Evolutionary conservation across 2,888 invertebrate species (phyloP), one percentile per base, ranked within the genome.

Genomic region (Agriopis aurantiaria): DNA sequence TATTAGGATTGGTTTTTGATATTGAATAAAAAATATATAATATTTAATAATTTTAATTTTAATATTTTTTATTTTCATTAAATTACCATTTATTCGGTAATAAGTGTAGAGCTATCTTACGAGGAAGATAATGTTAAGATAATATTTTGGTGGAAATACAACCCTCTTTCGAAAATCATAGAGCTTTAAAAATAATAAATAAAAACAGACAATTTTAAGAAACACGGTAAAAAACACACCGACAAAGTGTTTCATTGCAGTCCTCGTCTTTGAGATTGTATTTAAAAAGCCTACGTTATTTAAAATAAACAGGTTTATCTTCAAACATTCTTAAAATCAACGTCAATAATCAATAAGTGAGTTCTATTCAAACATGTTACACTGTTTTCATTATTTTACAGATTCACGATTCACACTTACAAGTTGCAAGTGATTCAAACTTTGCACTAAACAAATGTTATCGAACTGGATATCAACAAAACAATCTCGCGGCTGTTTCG

Each of bases 401-500:
- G 2, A 51, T 51, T 17, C 6, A 17, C 51, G 14, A 8, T 51
- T 9, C 8, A 51, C 14, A 12, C 0, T 9, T 51, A 51, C 17
- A n/a, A 8, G 45, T 1, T 23, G 60, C 33, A 61, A 41, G 33
- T 33, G 33, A 33, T 33, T 33, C 69, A 68, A 73, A 71, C 65
- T 65, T 55, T 51, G 69, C 60, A 74, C 75, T 71, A 41, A 77
- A 75, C 56, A 72, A 73, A 78, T 75, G 61, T 43, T 69, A 79
- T 81, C 78, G 76, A 55, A 67, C 55, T 60, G 51, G 51, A 53
- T 51, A 66, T 59, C 72, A 72, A 74, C 70, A 75, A 74, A 80
- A 79, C 78, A 67, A 78, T 78, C 80, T 79, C 77, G 73, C 79
- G 78, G 73, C 69, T 68, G 71, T 72, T 71, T 65, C 65, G 73